phyloP scores from a whole-genome alignment of 2,797 vertebrate species.

The Ataeniobius toweri region DNA sequence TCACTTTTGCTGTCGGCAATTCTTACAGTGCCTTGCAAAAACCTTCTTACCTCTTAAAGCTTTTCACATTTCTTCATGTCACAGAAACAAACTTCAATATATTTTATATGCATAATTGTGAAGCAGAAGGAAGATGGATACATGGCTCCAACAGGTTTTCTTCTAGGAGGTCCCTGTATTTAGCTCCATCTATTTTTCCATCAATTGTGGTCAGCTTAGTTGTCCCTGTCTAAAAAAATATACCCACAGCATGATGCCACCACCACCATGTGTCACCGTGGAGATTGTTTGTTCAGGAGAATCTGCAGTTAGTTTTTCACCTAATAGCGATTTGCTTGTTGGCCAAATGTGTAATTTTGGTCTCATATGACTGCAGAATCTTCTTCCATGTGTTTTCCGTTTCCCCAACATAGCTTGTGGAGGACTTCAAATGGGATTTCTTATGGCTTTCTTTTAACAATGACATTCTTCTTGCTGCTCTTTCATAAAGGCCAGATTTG shows the following conservation, averaged over 20 bases:
- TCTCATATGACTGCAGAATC: not conserved
- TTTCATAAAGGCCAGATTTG: too few species aligned
- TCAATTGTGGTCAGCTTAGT: not conserved
- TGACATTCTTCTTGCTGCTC: too few species aligned
- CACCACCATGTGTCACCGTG: not conserved
- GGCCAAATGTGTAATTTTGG: not conserved
- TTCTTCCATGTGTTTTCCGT: not conserved
- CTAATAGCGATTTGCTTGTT: not conserved
- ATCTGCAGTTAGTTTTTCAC: not conserved
- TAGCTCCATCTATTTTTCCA: not conserved
- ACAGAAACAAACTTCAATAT: not conserved
- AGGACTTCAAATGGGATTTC: not conserved
- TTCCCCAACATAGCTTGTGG: not conserved
- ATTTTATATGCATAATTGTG: not conserved
- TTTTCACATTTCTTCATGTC: not conserved
- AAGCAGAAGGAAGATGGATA: not conserved
- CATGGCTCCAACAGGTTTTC: not conserved
- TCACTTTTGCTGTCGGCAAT: too few species aligned
- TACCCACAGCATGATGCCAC: not conserved
- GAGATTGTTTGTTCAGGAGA: not conserved
- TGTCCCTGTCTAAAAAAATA: not conserved
- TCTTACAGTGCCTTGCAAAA: not conserved
- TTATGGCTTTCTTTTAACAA: not conserved
- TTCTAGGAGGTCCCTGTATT: not conserved
- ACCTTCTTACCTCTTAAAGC: not conserved